Conservation (phyloP, 1,140 invertebrate species). For the Aricia agestis region DNA sequence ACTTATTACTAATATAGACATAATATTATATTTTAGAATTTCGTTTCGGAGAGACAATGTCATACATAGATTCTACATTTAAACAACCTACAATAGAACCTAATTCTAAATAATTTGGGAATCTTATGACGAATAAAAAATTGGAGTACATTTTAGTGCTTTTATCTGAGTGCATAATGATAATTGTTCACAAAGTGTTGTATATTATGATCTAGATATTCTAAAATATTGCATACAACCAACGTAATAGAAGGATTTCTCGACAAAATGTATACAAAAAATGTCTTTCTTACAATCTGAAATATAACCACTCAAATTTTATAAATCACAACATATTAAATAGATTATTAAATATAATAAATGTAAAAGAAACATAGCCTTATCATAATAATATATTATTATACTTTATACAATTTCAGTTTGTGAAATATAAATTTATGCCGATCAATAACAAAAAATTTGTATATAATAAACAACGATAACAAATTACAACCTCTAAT, state of each 20-base stretch:
- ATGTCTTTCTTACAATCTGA: not conserved
- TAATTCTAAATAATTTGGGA: slow-evolving; percentile 26
- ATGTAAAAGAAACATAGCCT: not conserved
- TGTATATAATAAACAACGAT: not conserved
- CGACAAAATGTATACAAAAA: too few relatives aligned
- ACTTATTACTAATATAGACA: slow-evolving; percentile 57
- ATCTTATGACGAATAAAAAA: slow-evolving; percentile 36
- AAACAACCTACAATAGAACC: slow-evolving; percentile 35
- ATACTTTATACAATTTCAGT: not conserved
- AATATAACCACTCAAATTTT: not conserved
- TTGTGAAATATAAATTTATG: not conserved
- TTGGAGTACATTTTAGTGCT: slow-evolving; percentile 22
- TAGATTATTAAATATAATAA: not conserved
- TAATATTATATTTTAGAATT: slow-evolving; percentile 63
- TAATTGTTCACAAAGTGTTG: slow-evolving; percentile 3
- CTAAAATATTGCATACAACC: not conserved
- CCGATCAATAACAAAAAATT: slow-evolving; percentile 1
- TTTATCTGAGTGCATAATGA: slow-evolving; percentile 8
- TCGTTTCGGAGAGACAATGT: slow-evolving; percentile 59
- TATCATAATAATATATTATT: not conserved
- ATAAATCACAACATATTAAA: not conserved
- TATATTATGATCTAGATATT: not conserved
- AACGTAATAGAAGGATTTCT: too few relatives aligned
- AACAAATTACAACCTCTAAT: not conserved
- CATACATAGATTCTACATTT: slow-evolving; percentile 38